Evolutionary conservation across 2,113 vertebrate genomes (phyloP).

Genomic region (Malurus cyaneus): DNA sequence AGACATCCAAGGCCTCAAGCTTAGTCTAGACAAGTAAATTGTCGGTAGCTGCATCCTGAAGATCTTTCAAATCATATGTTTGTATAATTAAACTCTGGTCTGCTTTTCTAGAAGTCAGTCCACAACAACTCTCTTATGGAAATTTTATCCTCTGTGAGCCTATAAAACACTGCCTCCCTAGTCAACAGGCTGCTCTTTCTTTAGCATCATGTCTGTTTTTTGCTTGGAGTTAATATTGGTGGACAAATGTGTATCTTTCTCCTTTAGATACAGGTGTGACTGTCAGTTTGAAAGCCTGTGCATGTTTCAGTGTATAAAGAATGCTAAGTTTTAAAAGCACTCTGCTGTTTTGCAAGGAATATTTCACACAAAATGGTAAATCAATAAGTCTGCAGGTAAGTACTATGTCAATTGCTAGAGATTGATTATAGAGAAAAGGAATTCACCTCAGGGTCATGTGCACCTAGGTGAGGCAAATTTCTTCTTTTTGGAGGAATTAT

Average conservation of each 20-base stretch:
- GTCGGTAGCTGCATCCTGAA: neutral
- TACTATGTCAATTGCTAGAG: neutral
- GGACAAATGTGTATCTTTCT: neutral
- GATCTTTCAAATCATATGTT: neutral
- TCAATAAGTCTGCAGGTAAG: neutral
- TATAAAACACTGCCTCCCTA: neutral
- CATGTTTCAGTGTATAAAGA: neutral
- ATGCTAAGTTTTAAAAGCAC: neutral
- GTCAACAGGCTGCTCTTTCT: neutral
- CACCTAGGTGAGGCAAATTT: neutral
- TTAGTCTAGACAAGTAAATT: neutral
- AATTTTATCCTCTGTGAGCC: neutral
- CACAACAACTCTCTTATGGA: neutral
- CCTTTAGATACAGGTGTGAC: neutral
- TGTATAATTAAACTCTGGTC: neutral
- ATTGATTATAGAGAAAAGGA: neutral
- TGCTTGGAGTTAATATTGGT: neutral
- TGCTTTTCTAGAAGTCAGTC: neutral
- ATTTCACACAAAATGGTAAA: neutral
- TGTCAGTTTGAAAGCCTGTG: neutral
- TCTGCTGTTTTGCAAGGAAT: neutral
- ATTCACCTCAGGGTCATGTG: neutral
- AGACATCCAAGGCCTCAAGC: neutral
- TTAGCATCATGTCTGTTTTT: neutral
- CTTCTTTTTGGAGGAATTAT: neutral